Conservation (phyloP, 1,140 invertebrate species). For the Cataglyphis hispanica region DNA sequence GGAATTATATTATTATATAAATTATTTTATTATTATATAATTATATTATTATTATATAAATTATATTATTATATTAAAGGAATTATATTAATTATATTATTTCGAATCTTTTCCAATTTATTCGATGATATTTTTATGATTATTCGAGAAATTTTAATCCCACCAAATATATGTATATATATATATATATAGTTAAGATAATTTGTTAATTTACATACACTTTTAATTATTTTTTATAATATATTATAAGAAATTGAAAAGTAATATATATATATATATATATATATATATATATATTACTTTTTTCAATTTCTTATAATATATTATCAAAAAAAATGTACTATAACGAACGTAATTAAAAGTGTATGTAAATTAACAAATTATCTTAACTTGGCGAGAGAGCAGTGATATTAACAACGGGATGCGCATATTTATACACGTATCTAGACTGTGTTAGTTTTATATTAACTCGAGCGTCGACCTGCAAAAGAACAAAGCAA, state of each 20-base stretch:
- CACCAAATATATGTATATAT: too few relatives aligned
- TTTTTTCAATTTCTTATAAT: neutral
- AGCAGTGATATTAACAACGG: neutral
- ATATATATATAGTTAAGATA: too few relatives aligned
- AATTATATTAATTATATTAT: neutral
- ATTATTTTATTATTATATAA: too few relatives aligned
- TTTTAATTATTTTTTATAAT: too few relatives aligned
- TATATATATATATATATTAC: too few relatives aligned
- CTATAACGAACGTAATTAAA: neutral
- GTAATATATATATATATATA: too few relatives aligned
- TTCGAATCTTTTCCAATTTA: neutral
- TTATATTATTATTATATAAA: too few relatives aligned
- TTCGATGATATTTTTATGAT: too few relatives aligned
- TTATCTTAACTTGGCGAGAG: neutral
- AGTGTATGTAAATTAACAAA: neutral
- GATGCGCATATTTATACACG: neutral
- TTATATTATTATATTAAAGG: too few relatives aligned
- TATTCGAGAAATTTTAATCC: neutral
- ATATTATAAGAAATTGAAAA: too few relatives aligned
- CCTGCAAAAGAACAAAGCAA: slow-evolving; percentile 58
- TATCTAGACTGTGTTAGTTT: slow-evolving; percentile 46
- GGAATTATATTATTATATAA: neutral
- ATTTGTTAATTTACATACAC: too few relatives aligned
- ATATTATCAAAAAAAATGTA: neutral
- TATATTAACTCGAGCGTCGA: slow-evolving; percentile 55